Evolutionary conservation across 2,113 vertebrate species (phyloP).

Genomic region (Herpailurus yagouaroundi): DNA sequence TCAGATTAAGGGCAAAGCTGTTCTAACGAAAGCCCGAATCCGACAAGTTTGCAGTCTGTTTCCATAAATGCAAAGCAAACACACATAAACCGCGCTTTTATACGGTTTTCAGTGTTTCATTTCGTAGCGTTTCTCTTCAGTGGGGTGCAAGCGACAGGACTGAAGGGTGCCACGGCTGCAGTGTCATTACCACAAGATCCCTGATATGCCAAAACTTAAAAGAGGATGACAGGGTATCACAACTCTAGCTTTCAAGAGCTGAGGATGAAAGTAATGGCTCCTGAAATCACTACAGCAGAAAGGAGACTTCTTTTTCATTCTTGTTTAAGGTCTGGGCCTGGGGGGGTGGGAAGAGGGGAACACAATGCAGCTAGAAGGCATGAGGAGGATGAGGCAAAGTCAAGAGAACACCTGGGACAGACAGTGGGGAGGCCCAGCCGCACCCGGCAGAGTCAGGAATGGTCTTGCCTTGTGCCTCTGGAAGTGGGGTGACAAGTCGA

Average conservation of each 20-base stretch:
- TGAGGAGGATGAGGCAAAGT: neutral
- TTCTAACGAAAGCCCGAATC: neutral
- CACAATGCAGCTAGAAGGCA: neutral
- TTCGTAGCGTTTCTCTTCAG: neutral
- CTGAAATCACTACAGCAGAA: neutral
- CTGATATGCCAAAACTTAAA: neutral
- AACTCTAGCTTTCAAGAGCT: neutral
- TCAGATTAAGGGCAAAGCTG: neutral
- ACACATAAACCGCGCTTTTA: neutral
- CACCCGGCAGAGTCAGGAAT: neutral
- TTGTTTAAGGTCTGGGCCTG: neutral
- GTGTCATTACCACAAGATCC: neutral
- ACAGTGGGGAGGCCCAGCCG: neutral
- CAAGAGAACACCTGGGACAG: fast-evolving
- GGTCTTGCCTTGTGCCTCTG: neutral
- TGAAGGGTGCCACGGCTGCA: neutral
- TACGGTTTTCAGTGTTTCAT: neutral
- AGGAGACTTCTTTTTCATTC: neutral
- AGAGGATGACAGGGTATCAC: neutral
- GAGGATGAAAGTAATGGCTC: neutral
- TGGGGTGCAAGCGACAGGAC: neutral
- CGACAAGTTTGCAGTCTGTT: neutral
- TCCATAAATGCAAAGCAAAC: neutral
- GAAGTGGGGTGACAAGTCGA: neutral
- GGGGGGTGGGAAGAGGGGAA: neutral